Evolutionary conservation across 2,888 invertebrate species (phyloP), one percentile per base, ranked within the genome.

Genomic region (Latrodectus elegans): DNA sequence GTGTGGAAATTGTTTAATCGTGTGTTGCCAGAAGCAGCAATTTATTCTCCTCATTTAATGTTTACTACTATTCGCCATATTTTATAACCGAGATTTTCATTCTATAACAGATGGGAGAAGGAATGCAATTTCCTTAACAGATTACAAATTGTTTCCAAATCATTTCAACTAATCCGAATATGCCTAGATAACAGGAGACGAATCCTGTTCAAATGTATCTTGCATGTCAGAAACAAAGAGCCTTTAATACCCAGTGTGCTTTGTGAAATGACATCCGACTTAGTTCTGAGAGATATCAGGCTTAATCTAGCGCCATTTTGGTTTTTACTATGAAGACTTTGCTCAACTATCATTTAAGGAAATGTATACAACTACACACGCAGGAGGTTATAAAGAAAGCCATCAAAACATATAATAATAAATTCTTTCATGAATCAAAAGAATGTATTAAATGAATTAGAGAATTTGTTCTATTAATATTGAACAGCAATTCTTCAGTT

Each of bases 151-250:
- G 77, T 73, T 84, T 84, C 84, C 84, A 84, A 78, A 84, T 84
- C 77, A 84, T 84, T 84, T 77, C 65, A 83, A 77, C 83, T 83
- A 83, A 83, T 83, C 83, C 76, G 76, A 76, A 83, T 83, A 83
- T 77, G 83, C 76, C 64, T 60, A 53, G 84, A 83, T 76, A 76
- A 76, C 75, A 70, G 51, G 70, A 83, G 70, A 84, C 72, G 73
- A 73, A 84, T 78, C 49, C 73, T 49, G 26, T 65, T 53, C 72
- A 84, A 60, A 84, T 78, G 65, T 17, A 68, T 74, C 74, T 78
- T 77, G 17, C 14, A 78, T 64, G 77, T 84, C 77, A 84, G 65
- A 84, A 78, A 64, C 71, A 78, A 73, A 38, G 53, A 78, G 65
- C 52, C 74, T 55, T 84, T 72, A 77, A 82, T 82, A 82, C 75